phyloP scores from a whole-genome alignment of 2,888 invertebrate species.

The Helicoverpa assulta region DNA sequence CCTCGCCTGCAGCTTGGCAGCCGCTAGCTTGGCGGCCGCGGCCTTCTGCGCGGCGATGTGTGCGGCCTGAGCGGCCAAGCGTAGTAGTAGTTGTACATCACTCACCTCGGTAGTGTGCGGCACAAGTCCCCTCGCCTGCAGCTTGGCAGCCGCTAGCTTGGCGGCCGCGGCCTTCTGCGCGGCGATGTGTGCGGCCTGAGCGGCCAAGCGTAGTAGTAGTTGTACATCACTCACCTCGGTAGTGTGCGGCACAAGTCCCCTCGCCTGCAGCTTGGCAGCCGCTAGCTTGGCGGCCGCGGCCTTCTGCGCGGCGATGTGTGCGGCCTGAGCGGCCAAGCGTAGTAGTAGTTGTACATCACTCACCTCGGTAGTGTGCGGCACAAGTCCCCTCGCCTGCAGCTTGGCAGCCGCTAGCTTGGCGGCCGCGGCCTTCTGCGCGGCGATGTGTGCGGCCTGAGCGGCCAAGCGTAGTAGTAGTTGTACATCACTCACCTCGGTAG shows the following conservation, averaged over 20 bases:
- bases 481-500: constrained; percentile 74
- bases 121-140: constrained; percentile 72
- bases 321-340: constrained; percentile 83
- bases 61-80: constrained; percentile 83
- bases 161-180: constrained; percentile 87
- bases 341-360: constrained; percentile 86
- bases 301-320: constrained; percentile 87
- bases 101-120: constrained; percentile 68
- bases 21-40: constrained; percentile 82
- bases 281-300: constrained; percentile 84
- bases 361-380: constrained; percentile 70
- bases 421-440: constrained; percentile 86
- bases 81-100: constrained; percentile 87
- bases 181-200: constrained; percentile 85
- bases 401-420: constrained; percentile 83
- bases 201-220: constrained; percentile 86
- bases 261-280: constrained; percentile 77
- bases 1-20: constrained; percentile 76
- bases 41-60: constrained; percentile 87
- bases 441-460: constrained; percentile 84
- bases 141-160: constrained; percentile 80
- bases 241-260: constrained; percentile 66
- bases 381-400: constrained; percentile 71
- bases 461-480: constrained; percentile 89
- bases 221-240: constrained; percentile 77